phyloP scores from a whole-genome alignment of 2,888 invertebrate genomes.

The Teinopalpus imperialis region DNA sequence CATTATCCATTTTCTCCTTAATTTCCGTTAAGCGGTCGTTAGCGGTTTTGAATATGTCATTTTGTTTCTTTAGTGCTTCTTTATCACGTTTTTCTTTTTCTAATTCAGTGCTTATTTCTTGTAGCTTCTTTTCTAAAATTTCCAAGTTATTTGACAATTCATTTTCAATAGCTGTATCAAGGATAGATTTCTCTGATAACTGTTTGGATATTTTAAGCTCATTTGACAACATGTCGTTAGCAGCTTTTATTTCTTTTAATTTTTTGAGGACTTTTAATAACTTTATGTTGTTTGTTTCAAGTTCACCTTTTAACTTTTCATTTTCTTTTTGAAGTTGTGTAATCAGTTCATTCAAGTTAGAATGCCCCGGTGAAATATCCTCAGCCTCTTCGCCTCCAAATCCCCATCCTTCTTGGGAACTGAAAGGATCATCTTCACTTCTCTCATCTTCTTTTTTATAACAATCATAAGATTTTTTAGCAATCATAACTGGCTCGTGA shows the following conservation, averaged over 20 bases:
- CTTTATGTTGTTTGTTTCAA: constrained; percentile 85
- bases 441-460: constrained; percentile 53
- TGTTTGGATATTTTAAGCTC: constrained; percentile 79
- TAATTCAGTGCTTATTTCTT: constrained; percentile 80
- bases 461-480: constrained; percentile 80
- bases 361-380: constrained; percentile 64
- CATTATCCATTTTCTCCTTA: constrained; percentile 91
- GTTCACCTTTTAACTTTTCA: constrained; percentile 81
- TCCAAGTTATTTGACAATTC: constrained; percentile 87
- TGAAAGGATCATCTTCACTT: constrained; percentile 59
- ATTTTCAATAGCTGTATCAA: constrained; percentile 90
- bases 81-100: constrained; percentile 86
- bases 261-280: constrained; percentile 91
- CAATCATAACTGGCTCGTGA: constrained; percentile 65
- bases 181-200: constrained; percentile 80
- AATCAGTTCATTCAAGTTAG: constrained; percentile 83
- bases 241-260: constrained; percentile 90
- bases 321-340: constrained; percentile 81
- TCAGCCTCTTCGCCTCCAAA: constrained; percentile 60
- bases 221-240: constrained; percentile 82
- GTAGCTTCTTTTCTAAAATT: constrained; percentile 84
- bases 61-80: constrained; percentile 84
- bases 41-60: constrained; percentile 87
- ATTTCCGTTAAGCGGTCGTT: constrained; percentile 90
- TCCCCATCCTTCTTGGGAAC: constrained; percentile 72